phyloP scores from a whole-genome alignment of 2,888 invertebrate genomes.

The Sesia bembeciformis region DNA sequence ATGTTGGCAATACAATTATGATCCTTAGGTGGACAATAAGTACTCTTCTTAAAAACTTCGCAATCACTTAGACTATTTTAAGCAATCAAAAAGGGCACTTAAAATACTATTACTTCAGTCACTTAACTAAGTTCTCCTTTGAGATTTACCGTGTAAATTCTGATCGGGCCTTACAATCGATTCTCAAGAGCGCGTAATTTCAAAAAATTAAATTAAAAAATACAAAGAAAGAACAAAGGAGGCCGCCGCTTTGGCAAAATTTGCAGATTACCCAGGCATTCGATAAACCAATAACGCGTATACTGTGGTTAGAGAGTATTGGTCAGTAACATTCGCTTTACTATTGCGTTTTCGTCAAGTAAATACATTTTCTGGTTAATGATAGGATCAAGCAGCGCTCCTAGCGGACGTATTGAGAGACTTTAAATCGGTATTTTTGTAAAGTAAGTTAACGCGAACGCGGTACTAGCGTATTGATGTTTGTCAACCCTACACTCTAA shows the following conservation, averaged over 20 bases:
- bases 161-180: conserved; percentile 53
- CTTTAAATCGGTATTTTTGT: too few relatives aligned
- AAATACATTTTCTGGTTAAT: too few relatives aligned
- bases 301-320: conserved; percentile 31
- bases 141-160: conserved; percentile 60
- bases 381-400: too few relatives aligned
- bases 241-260: conserved; percentile 55
- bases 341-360: too few relatives aligned
- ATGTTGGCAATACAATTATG: too few relatives aligned
- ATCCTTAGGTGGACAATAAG: too few relatives aligned
- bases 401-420: too few relatives aligned
- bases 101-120: conserved; percentile 34
- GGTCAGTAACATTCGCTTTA: conserved; percentile 12
- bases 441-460: too few relatives aligned
- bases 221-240: conserved; percentile 49
- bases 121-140: conserved; percentile 41
- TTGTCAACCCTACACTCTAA: too few relatives aligned
- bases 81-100: conserved; percentile 17
- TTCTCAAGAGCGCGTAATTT: conserved; percentile 54
- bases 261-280: conserved; percentile 66
- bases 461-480: too few relatives aligned
- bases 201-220: conserved; percentile 47
- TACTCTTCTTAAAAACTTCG: too few relatives aligned
- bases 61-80: not conserved
- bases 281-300: conserved; percentile 66